Evolutionary conservation across 2,797 vertebrate genomes (phyloP), one percentile per base, ranked within the genome.

Genomic region (Iguana delicatissima): DNA sequence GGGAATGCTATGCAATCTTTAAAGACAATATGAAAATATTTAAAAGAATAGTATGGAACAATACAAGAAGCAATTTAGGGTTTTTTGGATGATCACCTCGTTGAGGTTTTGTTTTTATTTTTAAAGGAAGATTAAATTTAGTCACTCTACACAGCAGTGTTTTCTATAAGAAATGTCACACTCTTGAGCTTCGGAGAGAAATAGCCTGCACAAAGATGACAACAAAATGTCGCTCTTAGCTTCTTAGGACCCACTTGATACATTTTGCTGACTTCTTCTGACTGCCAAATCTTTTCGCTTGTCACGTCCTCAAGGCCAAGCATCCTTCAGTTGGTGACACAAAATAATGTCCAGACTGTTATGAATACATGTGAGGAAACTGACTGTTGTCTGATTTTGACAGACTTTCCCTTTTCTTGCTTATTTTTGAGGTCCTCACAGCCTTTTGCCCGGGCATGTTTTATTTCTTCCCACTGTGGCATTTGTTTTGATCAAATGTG

Each of bases 401-500:
- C 6, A 8, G 52, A 84, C 50, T 29, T 26, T 32, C 80, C 83
- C 67, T 52, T 90, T 52, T 67, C 50, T 72, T 89, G 26, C 89
- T 92, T 74, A 76, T 89, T 79, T 84, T 88, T 80, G n/a, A 87
- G 73, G 42, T 0, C 79, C 59, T 82, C n/a, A 13, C 1, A 0
- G 35, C 14, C 64, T 93, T 74, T 50, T 67, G 29, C 46, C 89
- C 77, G 84, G 38, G 72, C 26, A 72, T 59, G 26, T 83, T 79
- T 89, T 72, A 12, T 0, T 0, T 12, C 0, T 32, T 29, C 89
- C 57, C 59, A 76, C 50, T 89, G 0, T 83, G 57, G 0, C 89
- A 73, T 42, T 80, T 80, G 57, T 42, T 93, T 91, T 74, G 76
- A 69, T 59, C 74, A 79, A 88, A 93, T 46, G 67, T 87, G 88